Conservation (phyloP, 2,888 invertebrate species). For the Agrypnus murinus region DNA sequence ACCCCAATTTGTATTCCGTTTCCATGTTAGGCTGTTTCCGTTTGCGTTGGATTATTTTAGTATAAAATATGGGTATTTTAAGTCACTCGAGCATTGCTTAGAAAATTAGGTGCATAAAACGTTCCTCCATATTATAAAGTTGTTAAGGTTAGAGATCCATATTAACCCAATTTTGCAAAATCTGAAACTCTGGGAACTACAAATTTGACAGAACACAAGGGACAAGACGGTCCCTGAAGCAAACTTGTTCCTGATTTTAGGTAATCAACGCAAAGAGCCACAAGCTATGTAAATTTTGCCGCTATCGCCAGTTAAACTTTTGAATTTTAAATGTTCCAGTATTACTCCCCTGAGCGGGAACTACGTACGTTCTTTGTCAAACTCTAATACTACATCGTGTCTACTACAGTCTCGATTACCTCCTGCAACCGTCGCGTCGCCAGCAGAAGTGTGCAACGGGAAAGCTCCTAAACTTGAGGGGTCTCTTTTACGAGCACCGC, state of each 20-base stretch:
- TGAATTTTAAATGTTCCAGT: conserved; percentile 53
- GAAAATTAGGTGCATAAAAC: conserved; percentile 20
- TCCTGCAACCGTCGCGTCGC: conserved; percentile 25
- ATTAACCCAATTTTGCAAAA: conserved; percentile 46
- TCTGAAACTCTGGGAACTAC: conserved; percentile 46
- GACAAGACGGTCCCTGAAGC: conserved; percentile 44
- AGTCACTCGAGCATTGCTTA: conserved; percentile 8
- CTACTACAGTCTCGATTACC: conserved; percentile 35
- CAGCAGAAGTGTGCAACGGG: conserved; percentile 32
- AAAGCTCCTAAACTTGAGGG: conserved; percentile 35
- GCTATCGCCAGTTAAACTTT: conserved; percentile 52
- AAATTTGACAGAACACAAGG: conserved; percentile 49
- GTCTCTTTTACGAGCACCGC: conserved; percentile 36
- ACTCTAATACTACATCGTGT: conserved; percentile 43
- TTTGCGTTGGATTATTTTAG: conserved; percentile 13
- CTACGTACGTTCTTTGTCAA: conserved; percentile 51
- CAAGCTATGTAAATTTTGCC: conserved; percentile 48
- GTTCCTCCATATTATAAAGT: conserved; percentile 21
- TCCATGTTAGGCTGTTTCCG: conserved; percentile 16
- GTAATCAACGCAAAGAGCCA: conserved; percentile 49
- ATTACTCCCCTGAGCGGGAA: conserved; percentile 49
- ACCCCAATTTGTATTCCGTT: conserved; percentile 24
- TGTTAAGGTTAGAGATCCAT: conserved; percentile 34
- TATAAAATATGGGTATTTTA: conserved; percentile 17
- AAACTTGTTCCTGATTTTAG: conserved; percentile 50